Evolutionary conservation across 2,888 invertebrate species (phyloP).

Genomic region (Nymphalis c-album): DNA sequence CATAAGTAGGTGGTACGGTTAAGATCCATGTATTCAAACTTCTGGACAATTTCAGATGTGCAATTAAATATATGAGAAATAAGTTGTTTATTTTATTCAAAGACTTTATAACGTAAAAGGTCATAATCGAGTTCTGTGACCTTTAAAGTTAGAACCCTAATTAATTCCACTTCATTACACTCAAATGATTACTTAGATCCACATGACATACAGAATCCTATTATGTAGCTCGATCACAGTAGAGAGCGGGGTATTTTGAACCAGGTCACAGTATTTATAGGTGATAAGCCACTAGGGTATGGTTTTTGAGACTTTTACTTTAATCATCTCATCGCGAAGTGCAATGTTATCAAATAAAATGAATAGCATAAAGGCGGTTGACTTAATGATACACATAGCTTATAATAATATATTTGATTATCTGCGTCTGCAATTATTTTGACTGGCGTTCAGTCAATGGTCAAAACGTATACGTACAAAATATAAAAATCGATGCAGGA

Average conservation of each 20-base stretch:
- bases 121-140: conserved; percentile 2
- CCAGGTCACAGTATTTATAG: conserved; percentile 37
- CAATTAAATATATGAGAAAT: neutral
- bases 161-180: conserved; percentile 2
- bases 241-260: conserved; percentile 27
- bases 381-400: neutral
- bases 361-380: neutral
- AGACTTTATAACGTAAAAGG: neutral
- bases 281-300: conserved; percentile 20
- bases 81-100: neutral
- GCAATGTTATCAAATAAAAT: conserved; percentile 18
- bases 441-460: no score
- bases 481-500: no score
- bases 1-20: no score
- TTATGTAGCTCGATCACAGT: conserved; percentile 8
- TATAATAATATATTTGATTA: neutral
- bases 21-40: no score
- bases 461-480: no score
- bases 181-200: conserved; percentile 5
- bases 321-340: conserved; percentile 26
- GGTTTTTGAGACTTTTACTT: conserved; percentile 33
- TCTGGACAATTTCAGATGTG: no score
- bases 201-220: neutral
- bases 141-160: neutral
- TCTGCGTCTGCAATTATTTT: no score